Evolutionary conservation across 2,113 vertebrate genomes (phyloP), one percentile per base, ranked within the genome.

Genomic region (Syngnathus typhle): DNA sequence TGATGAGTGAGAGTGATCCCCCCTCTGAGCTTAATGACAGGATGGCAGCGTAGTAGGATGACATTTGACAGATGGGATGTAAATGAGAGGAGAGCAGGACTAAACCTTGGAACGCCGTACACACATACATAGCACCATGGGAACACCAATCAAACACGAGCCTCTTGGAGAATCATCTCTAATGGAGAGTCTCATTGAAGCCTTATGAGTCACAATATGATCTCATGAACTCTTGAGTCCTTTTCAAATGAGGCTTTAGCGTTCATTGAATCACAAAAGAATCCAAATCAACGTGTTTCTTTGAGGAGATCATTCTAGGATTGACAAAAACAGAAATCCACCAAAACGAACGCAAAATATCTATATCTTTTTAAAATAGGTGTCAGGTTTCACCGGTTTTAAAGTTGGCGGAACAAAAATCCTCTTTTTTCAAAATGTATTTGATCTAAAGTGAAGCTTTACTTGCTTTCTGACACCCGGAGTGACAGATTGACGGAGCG

Each of bases 71-170:
- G 60, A 88, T 87, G 75, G 70, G 68, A 74, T 72, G 82, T 78
- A 88, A 88, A 88, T 90, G 77, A 87, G 81, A 87, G 84, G 83
- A 83, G 70, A 84, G 72, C 69, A 21, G 63, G 64, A 54, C 64
- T 62, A 12, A 81, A 79, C 74, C 73, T 82, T 67, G 69, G 21
- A 70, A 74, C 71, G 43, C 71, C 60, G 73, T 60, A 37, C 56
- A 74, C 56, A 70, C 61, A 69, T 66, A 32, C 64, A 23, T 52
- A 68, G 64, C 60, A 59, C 52, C 49, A 37, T 75, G 71, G 73
- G 73, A 81, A 75, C 67, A 44, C 3, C 2, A 58, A 39, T 16
- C 16, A 38, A 51, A 37, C 54, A 69, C 59, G 49, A 23, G 3
- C 32, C 55, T 36, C 6, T 6, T 5, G 6, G 27, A 55, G 16